Conservation (phyloP, 2,113 vertebrate genomes). For the Hymenochirus boettgeri region DNA sequence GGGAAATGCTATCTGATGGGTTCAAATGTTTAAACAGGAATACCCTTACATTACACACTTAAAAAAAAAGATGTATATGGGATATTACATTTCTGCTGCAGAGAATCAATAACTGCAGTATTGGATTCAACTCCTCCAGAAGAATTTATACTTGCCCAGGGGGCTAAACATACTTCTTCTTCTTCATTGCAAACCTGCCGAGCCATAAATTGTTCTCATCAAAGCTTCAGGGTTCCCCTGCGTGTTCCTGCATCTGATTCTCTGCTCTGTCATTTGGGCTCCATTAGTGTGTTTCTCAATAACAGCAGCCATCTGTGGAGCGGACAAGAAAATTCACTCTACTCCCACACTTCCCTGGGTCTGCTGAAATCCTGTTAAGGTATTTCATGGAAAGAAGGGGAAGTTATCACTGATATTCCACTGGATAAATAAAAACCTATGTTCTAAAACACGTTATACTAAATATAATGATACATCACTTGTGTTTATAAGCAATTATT, state of each 20-base stretch:
- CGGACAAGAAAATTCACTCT: constrained; percentile 17
- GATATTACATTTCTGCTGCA: not conserved
- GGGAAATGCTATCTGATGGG: too few species aligned
- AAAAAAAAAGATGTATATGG: too few species aligned
- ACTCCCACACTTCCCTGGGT: constrained; percentile 16
- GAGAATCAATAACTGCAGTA: not conserved
- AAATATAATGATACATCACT: not conserved
- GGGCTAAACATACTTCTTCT: not conserved
- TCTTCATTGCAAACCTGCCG: not conserved
- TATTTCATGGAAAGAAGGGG: constrained; percentile 13
- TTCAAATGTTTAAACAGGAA: too few species aligned
- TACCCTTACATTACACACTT: too few species aligned
- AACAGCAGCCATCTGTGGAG: constrained; percentile 33
- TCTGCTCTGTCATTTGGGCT: constrained; percentile 14
- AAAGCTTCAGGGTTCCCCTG: constrained; percentile 23
- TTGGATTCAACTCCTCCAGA: not conserved
- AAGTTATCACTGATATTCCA: too few species aligned
- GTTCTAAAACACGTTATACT: not conserved
- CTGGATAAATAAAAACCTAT: too few species aligned
- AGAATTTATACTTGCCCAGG: not conserved
- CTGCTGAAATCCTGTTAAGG: constrained; percentile 18
- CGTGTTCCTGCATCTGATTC: constrained; percentile 19
- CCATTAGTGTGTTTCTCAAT: constrained; percentile 22
- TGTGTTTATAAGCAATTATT: too few species aligned
- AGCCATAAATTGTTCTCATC: not conserved